Conservation (phyloP, 1,140 invertebrate genomes). For the Lepidurus packardi region DNA sequence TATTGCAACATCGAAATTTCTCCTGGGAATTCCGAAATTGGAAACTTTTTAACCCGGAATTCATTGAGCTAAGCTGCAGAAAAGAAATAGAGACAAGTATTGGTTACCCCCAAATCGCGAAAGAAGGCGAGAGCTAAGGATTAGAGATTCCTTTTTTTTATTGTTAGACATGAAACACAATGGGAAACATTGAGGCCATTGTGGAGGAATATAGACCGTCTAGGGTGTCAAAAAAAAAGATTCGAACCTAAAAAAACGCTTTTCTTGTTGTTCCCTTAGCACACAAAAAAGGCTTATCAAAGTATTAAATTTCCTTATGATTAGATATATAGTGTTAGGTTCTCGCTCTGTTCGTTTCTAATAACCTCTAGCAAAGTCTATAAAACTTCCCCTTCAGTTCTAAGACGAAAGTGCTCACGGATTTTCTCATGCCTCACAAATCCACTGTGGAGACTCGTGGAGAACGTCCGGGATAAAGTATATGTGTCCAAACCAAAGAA, state of each 20-base stretch:
- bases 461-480: too few relatives aligned
- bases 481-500: too few relatives aligned
- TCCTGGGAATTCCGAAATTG: neutral
- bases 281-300: neutral
- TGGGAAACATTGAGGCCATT: neutral
- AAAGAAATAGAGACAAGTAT: neutral
- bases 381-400: neutral
- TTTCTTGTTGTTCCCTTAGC: neutral
- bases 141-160: neutral
- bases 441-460: too few relatives aligned
- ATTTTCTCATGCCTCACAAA: neutral
- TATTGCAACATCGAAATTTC: neutral
- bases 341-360: neutral
- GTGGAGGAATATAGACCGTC: neutral
- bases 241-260: neutral
- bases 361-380: neutral
- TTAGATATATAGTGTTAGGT: neutral
- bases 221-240: neutral
- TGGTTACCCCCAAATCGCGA: neutral
- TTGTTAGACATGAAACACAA: neutral
- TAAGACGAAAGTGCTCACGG: neutral
- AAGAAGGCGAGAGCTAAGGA: neutral
- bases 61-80: neutral
- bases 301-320: neutral
- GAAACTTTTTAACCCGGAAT: neutral